These are phyloP conservation scores for Cyanoramphus novaezelandiae DNA, from an alignment of 2,113 vertebrate genomes.

Conservation along the genomic window DNA sequence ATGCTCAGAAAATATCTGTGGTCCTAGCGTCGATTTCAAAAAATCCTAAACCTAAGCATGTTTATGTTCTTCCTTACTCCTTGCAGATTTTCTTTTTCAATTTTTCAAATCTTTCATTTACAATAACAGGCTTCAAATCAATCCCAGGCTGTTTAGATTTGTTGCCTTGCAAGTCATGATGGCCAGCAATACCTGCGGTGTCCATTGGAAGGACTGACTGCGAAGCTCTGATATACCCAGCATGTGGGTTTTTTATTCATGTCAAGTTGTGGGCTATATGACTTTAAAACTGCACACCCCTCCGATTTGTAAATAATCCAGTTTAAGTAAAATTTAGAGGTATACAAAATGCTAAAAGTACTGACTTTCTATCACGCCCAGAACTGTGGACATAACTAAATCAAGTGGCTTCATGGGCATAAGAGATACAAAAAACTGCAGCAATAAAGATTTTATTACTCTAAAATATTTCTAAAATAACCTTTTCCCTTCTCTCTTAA, in stretches of 20 bases:
- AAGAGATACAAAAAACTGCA: slow-evolving; percentile 36
- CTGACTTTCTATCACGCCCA: neutral
- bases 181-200: neutral
- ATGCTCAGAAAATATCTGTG: neutral
- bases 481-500: slow-evolving; percentile 47
- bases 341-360: neutral
- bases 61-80: neutral
- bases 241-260: neutral
- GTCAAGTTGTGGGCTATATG: neutral
- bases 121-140: neutral
- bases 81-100: neutral
- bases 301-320: neutral
- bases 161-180: neutral
- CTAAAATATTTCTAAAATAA: slow-evolving; percentile 62
- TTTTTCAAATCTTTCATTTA: neutral
- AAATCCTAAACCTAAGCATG: neutral
- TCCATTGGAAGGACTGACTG: neutral
- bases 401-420: slow-evolving; percentile 20
- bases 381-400: slow-evolving; percentile 18
- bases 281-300: neutral
- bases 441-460: slow-evolving; percentile 60
- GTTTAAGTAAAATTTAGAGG: slow-evolving; percentile 6
- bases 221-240: neutral
- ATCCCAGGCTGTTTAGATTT: neutral
- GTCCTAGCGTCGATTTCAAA: neutral